Evolutionary conservation across 1,140 invertebrate species (phyloP), one percentile per base, ranked within the genome.

Genomic region (Armadillidium nasatum): DNA sequence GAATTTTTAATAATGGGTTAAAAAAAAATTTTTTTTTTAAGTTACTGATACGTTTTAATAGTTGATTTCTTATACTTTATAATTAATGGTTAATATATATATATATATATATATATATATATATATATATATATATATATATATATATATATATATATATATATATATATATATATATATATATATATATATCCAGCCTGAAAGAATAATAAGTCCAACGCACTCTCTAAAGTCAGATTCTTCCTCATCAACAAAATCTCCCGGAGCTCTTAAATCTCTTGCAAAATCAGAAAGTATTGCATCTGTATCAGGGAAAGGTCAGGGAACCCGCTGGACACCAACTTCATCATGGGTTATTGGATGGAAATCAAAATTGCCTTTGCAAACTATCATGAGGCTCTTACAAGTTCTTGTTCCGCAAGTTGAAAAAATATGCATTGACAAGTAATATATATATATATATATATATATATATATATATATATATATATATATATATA

Each of bases 371-470:
- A 99, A 99, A 87, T 86, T 99, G 76, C 97, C 97, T 0, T 85
- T 99, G 72, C 97, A 99, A 87, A 99, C 97, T 44, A 99, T 99
- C 78, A 99, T 99, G 96, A 88, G 97, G 81, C 88, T 99, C 82
- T 86, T 99, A 66, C 97, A 99, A 88, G 97, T 99, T 13, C 87
- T 99, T 0, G 97, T 99, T 69, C 97, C 98, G 70, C 97, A 99
- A 88, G 97, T 99, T 10, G 97, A 99, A 87, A 99, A 99, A 87
- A 99, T 99, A 82, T 99, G 97, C 86, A 99, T 99, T 83, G 97
- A 99, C 85, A 99, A 99, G 79, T 80, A 69, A 69, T n/a, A n/a
- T n/a, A n/a, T n/a, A n/a, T n/a, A n/a, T n/a, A n/a, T n/a, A n/a
- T n/a, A n/a, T n/a, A n/a, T n/a, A n/a, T n/a, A n/a, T n/a, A n/a